Base-by-base conservation (phyloP, 1,140 invertebrate species). In the Cydia strobilella region DNA sequence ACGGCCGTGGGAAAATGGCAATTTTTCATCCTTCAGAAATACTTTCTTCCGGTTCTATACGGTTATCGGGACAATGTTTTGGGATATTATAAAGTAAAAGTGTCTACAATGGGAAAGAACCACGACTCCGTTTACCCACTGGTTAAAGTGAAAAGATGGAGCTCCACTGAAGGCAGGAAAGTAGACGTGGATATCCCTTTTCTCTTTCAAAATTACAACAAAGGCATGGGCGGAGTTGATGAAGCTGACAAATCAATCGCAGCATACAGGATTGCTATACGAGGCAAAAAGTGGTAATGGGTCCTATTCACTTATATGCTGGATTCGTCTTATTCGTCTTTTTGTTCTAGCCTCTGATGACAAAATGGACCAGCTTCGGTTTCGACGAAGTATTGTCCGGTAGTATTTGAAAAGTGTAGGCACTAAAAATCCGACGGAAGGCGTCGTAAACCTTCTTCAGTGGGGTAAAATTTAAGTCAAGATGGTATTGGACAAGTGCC, bases 211-310 rank as follows among this genome's bases (percentile, higher is more conserved):
- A 74, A 77, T 5, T 84, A 81, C 66, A n/a, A n/a, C 72, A 82
- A 82, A 79, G 66, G 72, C 65, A 83, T 85, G 84, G 75, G 77
- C 62, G 78, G 80, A 13, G 86, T 86, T 13, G 78, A 85, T 77
- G 59, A 79, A 65, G 39, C 83, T 48, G 80, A 85, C 69, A 75
- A 82, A 63, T 78, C 77, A 39, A 69, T 86, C 6, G 71, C 62
- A 23, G 59, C 75, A 31, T 80, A 85, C 62, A 76, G 77, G 77
- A 83, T 82, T 20, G 77, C 74, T 59, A 76, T 87, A 66, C 73
- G 78, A 51, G 79, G 80, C 25, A 82, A 84, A 76, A 87, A 87
- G 74, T 85, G 79, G 81, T 84, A 77, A 79, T 84, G 77, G 75
- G 79, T 79, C 54, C 74, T 84, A 42, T 86, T 84, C 74, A 78